Conservation (phyloP, 1,140 invertebrate species). For the Papilio aristodemus region DNA sequence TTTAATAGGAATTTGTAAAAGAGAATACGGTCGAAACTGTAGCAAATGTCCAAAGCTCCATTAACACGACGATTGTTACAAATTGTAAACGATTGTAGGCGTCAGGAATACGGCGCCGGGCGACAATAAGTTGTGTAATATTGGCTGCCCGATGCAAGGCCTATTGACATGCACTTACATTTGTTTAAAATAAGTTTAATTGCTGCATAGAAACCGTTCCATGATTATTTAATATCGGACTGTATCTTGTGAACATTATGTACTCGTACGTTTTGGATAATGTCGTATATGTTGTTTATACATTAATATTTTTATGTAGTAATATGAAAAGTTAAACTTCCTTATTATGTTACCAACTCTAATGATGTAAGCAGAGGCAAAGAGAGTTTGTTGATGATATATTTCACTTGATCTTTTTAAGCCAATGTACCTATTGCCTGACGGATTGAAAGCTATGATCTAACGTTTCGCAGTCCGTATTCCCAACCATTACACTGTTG, state of each 20-base stretch:
- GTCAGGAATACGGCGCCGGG: slow-evolving; percentile 8
- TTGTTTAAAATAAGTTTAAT: slow-evolving; percentile 20
- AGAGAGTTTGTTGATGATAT: too few species aligned
- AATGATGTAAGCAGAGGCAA: too few species aligned
- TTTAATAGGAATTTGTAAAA: neutral
- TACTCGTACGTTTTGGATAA: too few species aligned
- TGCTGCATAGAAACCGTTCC: neutral
- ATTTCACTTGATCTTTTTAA: too few species aligned
- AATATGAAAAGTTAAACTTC: too few species aligned
- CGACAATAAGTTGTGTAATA: slow-evolving; percentile 18
- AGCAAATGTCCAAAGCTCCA: neutral
- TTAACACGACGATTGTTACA: slow-evolving; percentile 5
- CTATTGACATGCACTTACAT: slow-evolving; percentile 2
- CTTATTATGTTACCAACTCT: too few species aligned
- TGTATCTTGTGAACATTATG: too few species aligned
- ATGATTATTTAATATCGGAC: neutral
- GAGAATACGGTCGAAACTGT: neutral
- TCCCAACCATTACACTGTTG: neutral
- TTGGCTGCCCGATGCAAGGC: slow-evolving; percentile 1
- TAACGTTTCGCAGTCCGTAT: neutral
- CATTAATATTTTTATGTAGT: too few species aligned
- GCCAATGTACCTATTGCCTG: too few species aligned
- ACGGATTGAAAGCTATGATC: neutral
- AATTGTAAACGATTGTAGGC: slow-evolving; percentile 14
- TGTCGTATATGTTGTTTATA: too few species aligned